Base-by-base conservation (phyloP, 2,113 vertebrate species). In the Urocynchramus pylzowi region DNA sequence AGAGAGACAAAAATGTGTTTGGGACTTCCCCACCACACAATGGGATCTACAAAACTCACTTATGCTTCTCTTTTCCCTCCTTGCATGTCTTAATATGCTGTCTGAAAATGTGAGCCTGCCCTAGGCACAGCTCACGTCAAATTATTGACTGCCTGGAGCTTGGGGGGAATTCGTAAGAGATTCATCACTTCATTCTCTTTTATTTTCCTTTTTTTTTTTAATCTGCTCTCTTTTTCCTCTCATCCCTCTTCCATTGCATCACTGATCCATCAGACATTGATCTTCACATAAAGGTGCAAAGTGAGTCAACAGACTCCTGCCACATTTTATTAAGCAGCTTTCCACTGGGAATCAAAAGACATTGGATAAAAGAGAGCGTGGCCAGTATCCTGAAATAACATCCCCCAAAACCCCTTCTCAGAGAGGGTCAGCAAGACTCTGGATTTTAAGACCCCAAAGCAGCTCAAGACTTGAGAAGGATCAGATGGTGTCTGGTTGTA, bases 361-460 rank as follows among this genome's bases (percentile, higher is more conserved):
- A 14, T 1, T 20, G 35, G 17, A 33, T 33, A 47, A 84, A 67
- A 70, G 14, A 19, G 4, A n/a, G 4, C 2, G 8, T 24, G 73
- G 37, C 7, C 73, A 30, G 12, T 11, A 23, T 23, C 35, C 11
- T 39, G 30, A 37, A 75, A 67, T 21, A 53, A 5, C 16, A 16
- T 21, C 31, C 27, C 65, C 37, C 31, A 54, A 82, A 84, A 39
- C 2, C 8, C 8, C 7, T 60, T 7, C 7, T 57, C 21, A 49
- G 14, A 0, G 3, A 31, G 6, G 7, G 17, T 26, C 57, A 80
- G 24, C 12, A 47, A 64, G 30, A 13, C 9, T 65, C 12, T 19
- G 27, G 52, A n/a, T 64, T 88, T 67, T 64, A 21, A 64, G 41
- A 78, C 3, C 7, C 16, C 0, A 0, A 49, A 86, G 12, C 13